Evolutionary conservation across 1,140 invertebrate species (phyloP), one percentile per base, ranked within the genome.

Genomic region (Gryllus bimaculatus): DNA sequence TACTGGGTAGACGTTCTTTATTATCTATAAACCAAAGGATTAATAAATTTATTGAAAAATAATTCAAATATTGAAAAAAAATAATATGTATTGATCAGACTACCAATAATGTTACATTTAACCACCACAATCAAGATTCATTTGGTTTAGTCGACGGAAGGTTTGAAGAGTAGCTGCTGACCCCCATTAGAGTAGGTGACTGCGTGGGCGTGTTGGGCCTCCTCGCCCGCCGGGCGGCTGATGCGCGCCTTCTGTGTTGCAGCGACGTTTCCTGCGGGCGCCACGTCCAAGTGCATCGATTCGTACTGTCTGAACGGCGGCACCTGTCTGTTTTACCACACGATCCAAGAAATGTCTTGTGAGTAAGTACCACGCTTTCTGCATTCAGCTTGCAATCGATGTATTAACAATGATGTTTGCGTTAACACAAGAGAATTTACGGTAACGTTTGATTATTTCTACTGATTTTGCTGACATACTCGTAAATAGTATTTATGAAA

Each of bases 261-360:
- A 83, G 85, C 87, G 80, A 84, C 87, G 80, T 89, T 88, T 88
- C 88, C 86, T 76, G 86, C 88, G 82, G 86, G 87, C 83, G 90
- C 90, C 81, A 88, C 89, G 80, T 90, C 90, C 78, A 93, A 92
- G 85, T 91, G 91, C 73, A 85, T 85, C 78, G 87, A 89, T 80
- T 87, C 88, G 80, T 91, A 89, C 86, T 95, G 93, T 86, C 90
- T 94, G 86, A 94, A 95, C 84, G 92, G 92, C 82, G 93, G 93
- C 85, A 93, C 91, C 80, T 95, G 93, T 86, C 89, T 92, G 84
- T 93, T 91, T 87, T 92, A 94, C 86, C 90, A 92, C 86, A 90
- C 90, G 82, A 90, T 94, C 81, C 89, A 90, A 84, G 92, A 93
- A 86, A 90, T 91, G 84, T 92, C 91, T 85, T 95, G 93, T 91